Evolutionary conservation across 2,888 invertebrate species (phyloP), one percentile per base, ranked within the genome.

Genomic region (Leucozona laternaria): DNA sequence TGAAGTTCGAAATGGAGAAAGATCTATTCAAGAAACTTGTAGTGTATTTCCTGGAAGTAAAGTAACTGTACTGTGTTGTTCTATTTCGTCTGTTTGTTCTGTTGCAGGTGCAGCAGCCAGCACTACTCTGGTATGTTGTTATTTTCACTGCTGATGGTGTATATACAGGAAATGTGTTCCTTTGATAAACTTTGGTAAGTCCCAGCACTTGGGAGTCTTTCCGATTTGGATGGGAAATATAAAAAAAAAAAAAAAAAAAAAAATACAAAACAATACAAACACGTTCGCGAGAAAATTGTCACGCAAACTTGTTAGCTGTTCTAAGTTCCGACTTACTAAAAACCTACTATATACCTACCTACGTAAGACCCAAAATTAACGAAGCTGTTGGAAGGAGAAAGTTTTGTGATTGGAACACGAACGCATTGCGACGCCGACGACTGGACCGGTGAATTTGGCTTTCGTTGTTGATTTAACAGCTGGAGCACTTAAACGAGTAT

Each of bases 251-350:
- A 17, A n/a, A n/a, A n/a, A n/a, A 20, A 20, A 11, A 34, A 17
- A 58, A 31, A 37, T 6, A 58, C 8, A 57, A 48, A 22, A 57
- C n/a, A 73, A 64, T 22, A 28, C 77, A 68, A 68, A 68, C 68
- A 77, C 31, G 25, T 37, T 37, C 45, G 57, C 7, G 58, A 68
- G 68, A 68, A 68, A 43, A 68, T 68, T 77, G 57, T 68, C 68
- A 58, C 37, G 77, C 34, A 45, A 68, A 11, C 60, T 60, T 60
- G 60, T 60, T 60, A 60, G 60, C 22, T 37, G 4, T 60, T 60
- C 37, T 8, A 20, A 60, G 60, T 60, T 60, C 15, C 2, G 22
- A 64, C 45, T 64, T 43, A n/a, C 40, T 25, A 11, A 11, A 43
- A 43, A 45, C 11, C 28, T 13, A 50, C n/a, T 28, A 28, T 28